Base-by-base conservation (phyloP, 2,888 invertebrate species). In the Molanna angustata region DNA sequence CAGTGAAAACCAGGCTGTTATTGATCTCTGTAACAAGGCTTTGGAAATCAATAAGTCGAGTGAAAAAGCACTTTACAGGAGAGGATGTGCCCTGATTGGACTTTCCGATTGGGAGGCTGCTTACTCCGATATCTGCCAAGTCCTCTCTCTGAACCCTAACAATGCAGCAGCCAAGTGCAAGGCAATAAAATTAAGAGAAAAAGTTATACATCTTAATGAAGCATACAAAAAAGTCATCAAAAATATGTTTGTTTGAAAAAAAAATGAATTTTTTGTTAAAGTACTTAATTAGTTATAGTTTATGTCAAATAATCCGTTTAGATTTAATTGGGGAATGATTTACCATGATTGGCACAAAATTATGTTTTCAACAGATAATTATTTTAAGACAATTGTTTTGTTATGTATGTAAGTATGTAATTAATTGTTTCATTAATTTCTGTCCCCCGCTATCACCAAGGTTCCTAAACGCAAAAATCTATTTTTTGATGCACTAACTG, bases 61-160 rank as follows among this genome's bases (percentile, higher is more conserved):
- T 67, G 83, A 87, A 1, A 99, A 99, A 70, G 94, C 91, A 0
- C 72, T 89, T 0, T 99, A 94, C 71, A 80, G 98, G 60, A 76
- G 90, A 56, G 91, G 90, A 6, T 81, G 86, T 68, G 90, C 94
- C 0, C 77, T 83, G 73, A 70, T 74, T 19, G 76, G 79, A 39
- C 68, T 85, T 0, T 72, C 76, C 32, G 80, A 87, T 68, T 84
- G 82, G 60, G 84, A 86, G 47, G 79, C 81, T 52, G 88, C 90
- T 0, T 73, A 80, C 65, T 64, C 64, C 1, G 80, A 80, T 62
- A 78, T 84, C 20, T 78, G 80, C 42, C 73, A 69, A 37, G 76
- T 78, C 0, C 65, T 83, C 0, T 65, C 73, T 41, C 64, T 84
- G 40, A 84, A 88, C 60, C 85, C 88, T 0, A 77, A 77, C 32